phyloP scores from a whole-genome alignment of 2,113 vertebrate genomes.

The Sceloporus undulatus region DNA sequence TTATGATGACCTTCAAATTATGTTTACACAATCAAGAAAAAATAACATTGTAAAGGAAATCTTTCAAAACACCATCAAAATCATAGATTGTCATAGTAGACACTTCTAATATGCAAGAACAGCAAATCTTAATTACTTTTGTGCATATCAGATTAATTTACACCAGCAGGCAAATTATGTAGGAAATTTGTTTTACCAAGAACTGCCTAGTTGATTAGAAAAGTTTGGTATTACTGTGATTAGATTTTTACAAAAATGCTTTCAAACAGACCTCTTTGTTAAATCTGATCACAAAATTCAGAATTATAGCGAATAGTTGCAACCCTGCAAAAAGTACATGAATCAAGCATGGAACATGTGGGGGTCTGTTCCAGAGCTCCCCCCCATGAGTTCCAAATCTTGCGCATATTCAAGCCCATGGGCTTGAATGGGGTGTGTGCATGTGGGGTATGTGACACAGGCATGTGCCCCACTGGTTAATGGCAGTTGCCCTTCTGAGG shows the following conservation, averaged over 20 bases:
- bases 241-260: background rate
- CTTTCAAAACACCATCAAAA: background rate
- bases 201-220: background rate
- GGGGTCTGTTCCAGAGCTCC: too few relatives aligned
- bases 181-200: accelerated
- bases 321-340: background rate
- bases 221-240: background rate
- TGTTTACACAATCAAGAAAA: background rate
- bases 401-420: too few relatives aligned
- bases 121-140: background rate
- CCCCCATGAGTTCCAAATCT: too few relatives aligned
- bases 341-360: background rate
- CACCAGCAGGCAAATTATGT: too few relatives aligned
- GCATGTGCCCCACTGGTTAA: too few relatives aligned
- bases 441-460: too few relatives aligned
- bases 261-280: background rate
- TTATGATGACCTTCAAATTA: background rate
- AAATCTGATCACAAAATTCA: background rate
- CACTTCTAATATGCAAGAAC: background rate
- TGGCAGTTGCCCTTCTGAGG: too few relatives aligned
- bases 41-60: background rate
- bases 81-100: background rate
- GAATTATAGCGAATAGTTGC: background rate
- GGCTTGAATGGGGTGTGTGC: too few relatives aligned
- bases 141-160: background rate